Percentiles rank a stretch among this genome's conserved stretches.
phyloP scores from a whole-genome alignment of 2,797 vertebrate species.

The Tinamus major region DNA sequence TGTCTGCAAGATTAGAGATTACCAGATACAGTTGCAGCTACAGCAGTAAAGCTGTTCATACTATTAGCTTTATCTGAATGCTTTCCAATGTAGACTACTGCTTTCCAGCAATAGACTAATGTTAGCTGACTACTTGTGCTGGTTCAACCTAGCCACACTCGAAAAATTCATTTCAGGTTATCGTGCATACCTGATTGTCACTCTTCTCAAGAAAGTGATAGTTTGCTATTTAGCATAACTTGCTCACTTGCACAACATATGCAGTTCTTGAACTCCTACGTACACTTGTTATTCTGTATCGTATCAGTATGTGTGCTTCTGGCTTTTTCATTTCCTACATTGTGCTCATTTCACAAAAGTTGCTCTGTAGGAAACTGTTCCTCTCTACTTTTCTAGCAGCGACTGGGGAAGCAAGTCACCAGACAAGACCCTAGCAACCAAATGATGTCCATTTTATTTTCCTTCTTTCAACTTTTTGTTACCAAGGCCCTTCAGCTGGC shows the following conservation, averaged over 20 bases:
- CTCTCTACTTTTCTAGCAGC: conserved; percentile 28
- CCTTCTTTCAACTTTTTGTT: background rate
- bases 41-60: background rate
- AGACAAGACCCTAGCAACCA: conserved; percentile 2
- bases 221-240: background rate
- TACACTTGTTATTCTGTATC: background rate
- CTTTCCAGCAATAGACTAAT: background rate
- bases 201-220: background rate
- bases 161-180: background rate
- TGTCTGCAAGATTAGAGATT: background rate
- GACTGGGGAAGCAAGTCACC: background rate
- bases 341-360: conserved; percentile 38
- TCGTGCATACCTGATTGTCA: background rate
- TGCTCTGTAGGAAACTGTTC: conserved; percentile 23
- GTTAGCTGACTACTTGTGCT: background rate
- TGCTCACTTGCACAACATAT: background rate
- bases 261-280: background rate
- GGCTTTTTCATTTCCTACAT: background rate
- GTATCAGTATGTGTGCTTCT: background rate
- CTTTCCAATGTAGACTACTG: background rate
- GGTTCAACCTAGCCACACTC: background rate
- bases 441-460: background rate
- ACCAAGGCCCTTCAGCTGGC: background rate
- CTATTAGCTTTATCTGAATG: background rate
- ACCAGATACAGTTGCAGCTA: background rate